Evolutionary conservation across 2,888 invertebrate genomes (phyloP).

Genomic region (Polymixis flavicincta): DNA sequence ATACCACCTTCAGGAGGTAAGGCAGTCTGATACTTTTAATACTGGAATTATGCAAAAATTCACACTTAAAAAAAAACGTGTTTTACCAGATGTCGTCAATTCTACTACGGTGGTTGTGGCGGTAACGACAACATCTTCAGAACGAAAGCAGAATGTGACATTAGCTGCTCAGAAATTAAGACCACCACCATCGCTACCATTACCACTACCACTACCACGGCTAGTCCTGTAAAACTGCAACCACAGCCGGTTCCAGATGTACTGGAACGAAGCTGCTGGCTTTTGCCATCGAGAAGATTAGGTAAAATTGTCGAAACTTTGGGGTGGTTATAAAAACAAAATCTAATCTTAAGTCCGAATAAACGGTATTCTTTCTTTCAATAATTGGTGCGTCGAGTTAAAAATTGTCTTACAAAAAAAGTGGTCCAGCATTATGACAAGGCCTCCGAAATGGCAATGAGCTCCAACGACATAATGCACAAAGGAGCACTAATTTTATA

Average conservation of each 20-base stretch:
- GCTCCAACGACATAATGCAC: no score
- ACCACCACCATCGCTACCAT: no score
- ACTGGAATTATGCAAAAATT: neutral
- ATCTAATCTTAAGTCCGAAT: no score
- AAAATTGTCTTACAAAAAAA: no score
- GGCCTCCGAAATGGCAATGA: no score
- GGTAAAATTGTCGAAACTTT: slow-evolving; percentile 22
- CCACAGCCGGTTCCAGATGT: slow-evolving; percentile 13
- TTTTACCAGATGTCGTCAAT: slow-evolving; percentile 92
- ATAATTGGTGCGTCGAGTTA: no score
- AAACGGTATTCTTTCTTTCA: no score
- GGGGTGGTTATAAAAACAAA: neutral
- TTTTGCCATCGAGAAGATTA: no score
- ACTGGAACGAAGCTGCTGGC: no score
- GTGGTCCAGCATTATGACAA: no score
- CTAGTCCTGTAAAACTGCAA: slow-evolving; percentile 35
- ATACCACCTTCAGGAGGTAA: slow-evolving; percentile 92
- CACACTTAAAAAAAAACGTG: neutral
- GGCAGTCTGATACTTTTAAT: slow-evolving; percentile 1
- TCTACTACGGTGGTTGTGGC: slow-evolving; percentile 98
- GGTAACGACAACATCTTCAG: slow-evolving; percentile 97
- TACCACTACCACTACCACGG: no score
- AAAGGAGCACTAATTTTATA: no score
- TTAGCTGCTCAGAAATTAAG: slow-evolving; percentile 90
- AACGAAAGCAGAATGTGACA: slow-evolving; percentile 92